Evolutionary conservation across 2,888 invertebrate species (phyloP).

Genomic region (Ecdyonurus torrentis): DNA sequence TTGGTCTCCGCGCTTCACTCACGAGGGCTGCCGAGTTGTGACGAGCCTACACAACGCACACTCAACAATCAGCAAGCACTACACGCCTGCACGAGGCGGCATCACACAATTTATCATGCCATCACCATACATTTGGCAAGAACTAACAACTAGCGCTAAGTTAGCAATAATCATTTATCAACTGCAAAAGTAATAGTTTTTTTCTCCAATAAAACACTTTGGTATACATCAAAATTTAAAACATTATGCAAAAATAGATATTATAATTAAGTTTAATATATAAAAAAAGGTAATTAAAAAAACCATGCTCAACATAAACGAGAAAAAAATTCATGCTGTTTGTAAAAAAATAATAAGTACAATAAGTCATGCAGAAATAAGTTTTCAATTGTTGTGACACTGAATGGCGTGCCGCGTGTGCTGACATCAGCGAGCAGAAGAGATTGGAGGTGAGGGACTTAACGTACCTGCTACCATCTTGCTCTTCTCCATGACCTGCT

Average conservation of each 20-base stretch:
- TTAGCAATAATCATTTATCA: too few relatives aligned
- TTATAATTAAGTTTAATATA: background rate
- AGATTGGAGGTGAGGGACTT: background rate
- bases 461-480: constrained; percentile 83
- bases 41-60: background rate
- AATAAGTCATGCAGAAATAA: background rate
- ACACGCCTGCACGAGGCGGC: background rate
- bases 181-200: too few relatives aligned
- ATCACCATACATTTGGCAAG: background rate
- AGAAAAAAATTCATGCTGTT: background rate
- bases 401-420: background rate
- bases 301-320: background rate
- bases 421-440: too few relatives aligned
- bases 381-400: background rate
- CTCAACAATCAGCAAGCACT: constrained; percentile 1
- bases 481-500: constrained; percentile 89
- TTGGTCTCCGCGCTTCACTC: background rate
- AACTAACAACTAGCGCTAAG: too few relatives aligned
- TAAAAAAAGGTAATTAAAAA: background rate
- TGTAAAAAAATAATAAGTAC: background rate
- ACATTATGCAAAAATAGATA: background rate
- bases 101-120: background rate
- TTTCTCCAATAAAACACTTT: too few relatives aligned
- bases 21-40: background rate
- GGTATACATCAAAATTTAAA: background rate